Conservation (phyloP, 2,113 vertebrate genomes). For the Chaetorhynchus papuensis region DNA sequence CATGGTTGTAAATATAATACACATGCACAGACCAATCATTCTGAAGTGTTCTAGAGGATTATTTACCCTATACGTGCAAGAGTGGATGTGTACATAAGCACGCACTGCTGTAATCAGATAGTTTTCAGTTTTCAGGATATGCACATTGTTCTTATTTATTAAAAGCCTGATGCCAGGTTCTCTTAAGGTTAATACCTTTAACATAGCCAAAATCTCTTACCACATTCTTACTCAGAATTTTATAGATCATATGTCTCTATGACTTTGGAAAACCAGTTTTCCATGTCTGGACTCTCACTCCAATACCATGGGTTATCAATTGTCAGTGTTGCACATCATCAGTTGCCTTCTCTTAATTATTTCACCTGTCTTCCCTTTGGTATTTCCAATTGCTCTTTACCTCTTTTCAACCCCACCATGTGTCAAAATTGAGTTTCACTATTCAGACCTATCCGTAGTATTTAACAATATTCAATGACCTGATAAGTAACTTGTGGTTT, state of each 20-base stretch:
- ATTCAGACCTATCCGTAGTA: neutral
- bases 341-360: neutral
- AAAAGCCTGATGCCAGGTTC: neutral
- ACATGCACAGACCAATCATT: neutral
- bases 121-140: neutral
- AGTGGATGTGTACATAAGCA: neutral
- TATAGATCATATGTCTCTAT: neutral
- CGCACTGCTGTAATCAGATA: neutral
- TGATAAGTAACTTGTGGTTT: neutral
- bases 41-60: neutral
- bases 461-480: neutral
- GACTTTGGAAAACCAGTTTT: neutral
- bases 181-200: neutral
- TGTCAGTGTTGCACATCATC: neutral
- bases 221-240: neutral
- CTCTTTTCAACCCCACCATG: neutral
- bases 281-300: neutral
- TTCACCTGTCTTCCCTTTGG: neutral
- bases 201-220: neutral
- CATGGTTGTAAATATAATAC: slow-evolving; percentile 11
- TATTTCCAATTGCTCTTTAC: neutral
- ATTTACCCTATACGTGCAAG: neutral
- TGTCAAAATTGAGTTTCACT: neutral
- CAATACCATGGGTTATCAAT: neutral
- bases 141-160: neutral